These are phyloP conservation scores for Connochaetes taurinus DNA, from an alignment of 2,113 vertebrate species.

Conservation along the genomic window DNA sequence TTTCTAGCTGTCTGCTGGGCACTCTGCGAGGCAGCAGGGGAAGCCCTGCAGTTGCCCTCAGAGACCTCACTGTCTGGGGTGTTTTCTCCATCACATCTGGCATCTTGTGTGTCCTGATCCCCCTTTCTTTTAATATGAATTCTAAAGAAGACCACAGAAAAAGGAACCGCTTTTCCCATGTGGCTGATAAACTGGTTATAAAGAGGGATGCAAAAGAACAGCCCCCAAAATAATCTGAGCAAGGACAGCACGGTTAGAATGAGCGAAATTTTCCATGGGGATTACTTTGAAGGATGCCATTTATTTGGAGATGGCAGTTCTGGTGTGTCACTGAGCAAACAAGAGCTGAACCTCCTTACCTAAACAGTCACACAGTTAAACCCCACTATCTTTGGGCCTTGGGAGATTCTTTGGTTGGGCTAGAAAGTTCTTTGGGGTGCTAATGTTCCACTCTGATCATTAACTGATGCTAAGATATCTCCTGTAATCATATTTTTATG, in stretches of 20 bases:
- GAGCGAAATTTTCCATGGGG: fast-evolving
- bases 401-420: not conserved
- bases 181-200: not conserved
- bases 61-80: not conserved
- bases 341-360: not conserved
- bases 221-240: not conserved
- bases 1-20: not conserved
- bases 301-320: not conserved
- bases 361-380: not conserved
- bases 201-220: not conserved
- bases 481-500: not conserved
- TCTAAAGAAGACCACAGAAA: not conserved
- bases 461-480: not conserved
- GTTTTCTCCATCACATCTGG: not conserved
- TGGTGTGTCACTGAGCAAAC: not conserved
- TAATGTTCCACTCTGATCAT: not conserved
- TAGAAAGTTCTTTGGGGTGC: not conserved
- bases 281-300: not conserved
- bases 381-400: not conserved
- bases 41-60: too few species aligned
- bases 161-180: not conserved
- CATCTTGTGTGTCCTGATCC: not conserved
- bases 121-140: not conserved
- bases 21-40: not conserved
- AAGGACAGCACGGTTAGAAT: not conserved